phyloP scores from a whole-genome alignment of 2,113 vertebrate species.

The Egretta garzetta region DNA sequence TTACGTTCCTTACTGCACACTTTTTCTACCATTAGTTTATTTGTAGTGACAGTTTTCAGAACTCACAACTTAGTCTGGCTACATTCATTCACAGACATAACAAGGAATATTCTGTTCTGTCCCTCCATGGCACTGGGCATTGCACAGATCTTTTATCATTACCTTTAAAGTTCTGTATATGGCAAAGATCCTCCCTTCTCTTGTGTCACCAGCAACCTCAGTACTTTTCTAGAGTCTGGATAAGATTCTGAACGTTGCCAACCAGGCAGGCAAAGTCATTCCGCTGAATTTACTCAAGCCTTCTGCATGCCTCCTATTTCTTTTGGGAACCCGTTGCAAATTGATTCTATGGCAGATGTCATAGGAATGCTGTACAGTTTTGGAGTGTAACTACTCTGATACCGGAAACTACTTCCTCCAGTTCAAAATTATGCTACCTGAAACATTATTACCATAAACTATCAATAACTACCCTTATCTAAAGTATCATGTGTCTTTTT shows the following conservation, averaged over 20 bases:
- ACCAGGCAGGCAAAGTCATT: neutral
- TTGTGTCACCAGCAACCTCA: neutral
- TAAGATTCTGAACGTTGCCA: neutral
- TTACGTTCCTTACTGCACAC: neutral
- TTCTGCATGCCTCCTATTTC: neutral
- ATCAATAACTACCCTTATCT: neutral
- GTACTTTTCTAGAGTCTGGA: neutral
- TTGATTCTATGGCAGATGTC: neutral
- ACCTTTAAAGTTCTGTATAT: neutral
- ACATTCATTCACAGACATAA: neutral
- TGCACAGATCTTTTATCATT: neutral
- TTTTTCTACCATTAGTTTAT: neutral
- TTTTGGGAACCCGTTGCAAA: neutral
- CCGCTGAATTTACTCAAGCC: neutral
- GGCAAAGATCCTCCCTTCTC: neutral
- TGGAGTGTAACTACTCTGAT: neutral
- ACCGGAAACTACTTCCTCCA: neutral
- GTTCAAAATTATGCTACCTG: neutral
- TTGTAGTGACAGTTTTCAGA: neutral
- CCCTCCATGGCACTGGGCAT: neutral
- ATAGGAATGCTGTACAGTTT: neutral
- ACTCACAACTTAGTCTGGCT: neutral
- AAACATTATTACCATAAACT: neutral
- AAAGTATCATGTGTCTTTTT: neutral
- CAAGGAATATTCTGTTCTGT: neutral